phyloP scores from a whole-genome alignment of 2,113 vertebrate species.

The Myotis davidii region DNA sequence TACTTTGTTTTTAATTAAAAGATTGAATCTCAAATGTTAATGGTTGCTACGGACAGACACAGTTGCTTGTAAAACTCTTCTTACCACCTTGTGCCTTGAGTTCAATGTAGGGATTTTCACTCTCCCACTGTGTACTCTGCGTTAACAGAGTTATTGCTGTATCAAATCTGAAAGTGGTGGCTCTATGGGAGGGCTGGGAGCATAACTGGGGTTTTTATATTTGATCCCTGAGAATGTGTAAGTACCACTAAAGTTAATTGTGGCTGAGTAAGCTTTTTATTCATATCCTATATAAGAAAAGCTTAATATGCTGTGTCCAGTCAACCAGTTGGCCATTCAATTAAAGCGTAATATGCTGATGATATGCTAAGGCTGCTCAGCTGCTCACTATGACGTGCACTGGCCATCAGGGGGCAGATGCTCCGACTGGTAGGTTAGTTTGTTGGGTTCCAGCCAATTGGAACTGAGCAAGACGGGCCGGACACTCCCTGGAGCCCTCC shows the following conservation, averaged over 20 bases:
- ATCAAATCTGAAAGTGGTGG: not conserved
- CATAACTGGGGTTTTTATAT: not conserved
- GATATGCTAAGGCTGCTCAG: too few species aligned
- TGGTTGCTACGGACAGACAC: not conserved
- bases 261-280: slow-evolving; percentile 19
- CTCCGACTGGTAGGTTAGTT: too few species aligned
- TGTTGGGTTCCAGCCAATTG: too few species aligned
- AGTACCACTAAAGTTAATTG: not conserved
- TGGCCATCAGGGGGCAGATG: too few species aligned
- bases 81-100: not conserved
- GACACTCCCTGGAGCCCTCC: too few species aligned
- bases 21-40: slow-evolving; percentile 29
- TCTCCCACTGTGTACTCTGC: not conserved
- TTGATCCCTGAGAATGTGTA: not conserved
- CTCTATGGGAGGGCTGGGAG: not conserved
- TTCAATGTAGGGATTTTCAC: slow-evolving; percentile 6
- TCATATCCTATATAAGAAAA: not conserved
- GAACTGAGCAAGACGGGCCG: too few species aligned
- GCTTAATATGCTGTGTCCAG: too few species aligned
- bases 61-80: slow-evolving; percentile 5
- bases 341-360: too few species aligned
- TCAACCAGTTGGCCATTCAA: too few species aligned
- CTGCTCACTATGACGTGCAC: too few species aligned
- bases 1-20: slow-evolving; percentile 41
- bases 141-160: not conserved